Evolutionary conservation across 2,888 invertebrate species (phyloP).

Genomic region (Drosophila nr. medialis): DNA sequence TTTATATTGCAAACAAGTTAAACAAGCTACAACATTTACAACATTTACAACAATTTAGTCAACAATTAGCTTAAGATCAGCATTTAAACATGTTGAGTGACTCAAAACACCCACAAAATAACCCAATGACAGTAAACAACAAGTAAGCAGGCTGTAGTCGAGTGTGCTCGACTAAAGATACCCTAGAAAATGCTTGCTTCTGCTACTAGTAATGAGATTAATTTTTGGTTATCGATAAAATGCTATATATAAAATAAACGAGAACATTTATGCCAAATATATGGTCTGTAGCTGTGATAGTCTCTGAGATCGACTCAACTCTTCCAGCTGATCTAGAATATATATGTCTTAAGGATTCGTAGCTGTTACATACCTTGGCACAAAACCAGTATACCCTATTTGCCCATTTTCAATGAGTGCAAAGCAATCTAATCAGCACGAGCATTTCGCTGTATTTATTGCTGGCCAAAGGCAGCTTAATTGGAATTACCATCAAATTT

Average conservation of each 20-base stretch:
- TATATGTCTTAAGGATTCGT: not conserved
- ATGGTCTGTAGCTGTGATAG: too few relatives aligned
- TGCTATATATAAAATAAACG: too few relatives aligned
- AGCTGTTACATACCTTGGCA: not conserved
- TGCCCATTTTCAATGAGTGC: not conserved
- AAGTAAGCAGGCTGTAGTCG: not conserved
- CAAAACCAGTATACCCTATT: not conserved
- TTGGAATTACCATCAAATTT: slow-evolving; percentile 27
- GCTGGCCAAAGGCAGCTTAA: slow-evolving; percentile 22
- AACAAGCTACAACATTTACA: not conserved
- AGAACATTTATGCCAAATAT: too few relatives aligned
- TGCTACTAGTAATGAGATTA: not conserved
- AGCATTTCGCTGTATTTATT: slow-evolving; percentile 42
- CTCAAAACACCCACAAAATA: slow-evolving; percentile 11
- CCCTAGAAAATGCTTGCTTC: not conserved
- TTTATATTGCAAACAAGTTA: not conserved
- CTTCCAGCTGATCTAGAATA: not conserved
- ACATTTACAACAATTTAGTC: not conserved
- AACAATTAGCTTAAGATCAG: not conserved
- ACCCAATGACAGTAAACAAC: not conserved
- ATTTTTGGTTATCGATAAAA: not conserved
- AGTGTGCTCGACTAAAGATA: not conserved
- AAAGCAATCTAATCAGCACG: slow-evolving; percentile 63
- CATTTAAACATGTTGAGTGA: slow-evolving; percentile 3
- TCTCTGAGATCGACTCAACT: not conserved